A percentile compares a stretch with the other conserved stretches of the same genome.
phyloP scores from a whole-genome alignment of 2,797 vertebrate species.

The Macrochelys suwanniensis region DNA sequence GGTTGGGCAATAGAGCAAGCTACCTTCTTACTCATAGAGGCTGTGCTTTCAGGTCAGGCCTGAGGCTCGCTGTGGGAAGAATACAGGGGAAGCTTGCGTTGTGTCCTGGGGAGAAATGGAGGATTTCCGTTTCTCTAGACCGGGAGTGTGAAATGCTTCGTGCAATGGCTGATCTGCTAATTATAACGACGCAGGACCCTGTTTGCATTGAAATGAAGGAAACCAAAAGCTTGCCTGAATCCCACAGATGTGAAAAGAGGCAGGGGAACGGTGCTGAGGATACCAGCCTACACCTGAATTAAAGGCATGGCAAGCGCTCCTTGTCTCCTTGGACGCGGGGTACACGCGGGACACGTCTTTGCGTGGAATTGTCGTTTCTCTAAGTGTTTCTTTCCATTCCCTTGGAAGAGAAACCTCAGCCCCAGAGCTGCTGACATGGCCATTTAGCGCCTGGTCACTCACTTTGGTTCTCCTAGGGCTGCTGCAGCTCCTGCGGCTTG shows the following conservation, averaged over 20 bases:
- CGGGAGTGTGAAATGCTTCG: not conserved
- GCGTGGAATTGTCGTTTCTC: not conserved
- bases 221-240: too few relatives aligned
- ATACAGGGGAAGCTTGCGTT: not conserved
- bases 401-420: not conserved
- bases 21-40: not conserved
- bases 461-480: not conserved
- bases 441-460: not conserved
- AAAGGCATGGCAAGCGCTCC: not conserved
- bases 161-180: not conserved
- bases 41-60: not conserved
- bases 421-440: not conserved
- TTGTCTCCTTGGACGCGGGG: too few relatives aligned
- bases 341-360: not conserved
- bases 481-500: not conserved
- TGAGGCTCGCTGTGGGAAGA: too few relatives aligned
- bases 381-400: not conserved
- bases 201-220: not conserved
- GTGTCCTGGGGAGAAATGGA: not conserved
- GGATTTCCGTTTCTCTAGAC: not conserved
- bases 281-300: not conserved
- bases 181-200: not conserved
- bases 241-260: too few relatives aligned
- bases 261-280: not conserved
- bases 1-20: not conserved